Evolutionary conservation across 2,113 vertebrate genomes (phyloP), one percentile per base, ranked within the genome.

Genomic region (Crotalus viridis): DNA sequence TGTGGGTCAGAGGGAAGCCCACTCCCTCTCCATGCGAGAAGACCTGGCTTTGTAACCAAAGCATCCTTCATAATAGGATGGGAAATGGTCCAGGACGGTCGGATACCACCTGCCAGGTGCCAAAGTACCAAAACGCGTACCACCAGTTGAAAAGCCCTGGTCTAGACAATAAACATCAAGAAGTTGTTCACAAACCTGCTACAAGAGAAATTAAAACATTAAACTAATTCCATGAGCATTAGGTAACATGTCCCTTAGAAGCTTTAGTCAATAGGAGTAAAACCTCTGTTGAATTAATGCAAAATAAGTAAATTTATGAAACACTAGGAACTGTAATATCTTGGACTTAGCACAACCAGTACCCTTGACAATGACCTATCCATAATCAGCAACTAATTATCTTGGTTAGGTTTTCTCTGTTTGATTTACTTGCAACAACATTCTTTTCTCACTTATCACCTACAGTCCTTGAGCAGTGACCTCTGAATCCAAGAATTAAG

Each of bases 281-380:
- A 92, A 17, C 64, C 85, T 48, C 91, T 2, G 64, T 4, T 0
- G 0, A 0, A 22, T 28, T 59, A 89, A 28, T 7, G 48, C 91
- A 56, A 90, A 94, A n/a, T 54, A 1, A 0, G 0, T 52, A 33
- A 52, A 7, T 39, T 33, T 92, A 46, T 8, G 5, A 89, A 85
- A 4, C 43, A 39, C 43, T 3, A 0, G 81, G 43, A 3, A 22
- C 0, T 0, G 2, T 0, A 0, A 87, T 54, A 55, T 24, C 46
- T 8, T 0, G 0, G 19, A 5, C 0, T 0, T 22, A 48, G 88
- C 85, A 89, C 51, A 56, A n/a, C 2, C 54, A 64, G 46, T 54
- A 33, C 9, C 88, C 74, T 90, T 92, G 89, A 57, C 15, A 28
- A 39, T 90, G 89, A 15, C 55, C 81, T 64, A 90, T 61, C 46